phyloP scores from a whole-genome alignment of 2,113 vertebrate genomes.

The Erythrolamprus reginae region DNA sequence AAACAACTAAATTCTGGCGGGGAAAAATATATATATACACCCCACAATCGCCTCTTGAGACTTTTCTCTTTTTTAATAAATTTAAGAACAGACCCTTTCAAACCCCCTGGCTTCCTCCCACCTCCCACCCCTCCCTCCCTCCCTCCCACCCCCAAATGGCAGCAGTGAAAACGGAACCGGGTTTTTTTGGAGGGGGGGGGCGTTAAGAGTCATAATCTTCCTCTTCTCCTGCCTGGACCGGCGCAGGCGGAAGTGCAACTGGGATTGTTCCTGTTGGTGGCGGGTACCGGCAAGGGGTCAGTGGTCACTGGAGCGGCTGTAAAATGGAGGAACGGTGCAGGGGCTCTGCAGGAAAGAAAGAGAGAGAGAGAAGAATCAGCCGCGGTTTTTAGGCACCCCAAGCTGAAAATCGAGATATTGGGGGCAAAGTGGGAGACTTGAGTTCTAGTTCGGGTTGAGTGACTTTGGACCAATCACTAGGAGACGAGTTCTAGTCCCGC shows the following conservation, averaged over 20 bases:
- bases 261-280: conserved; percentile 16
- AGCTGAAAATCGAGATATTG: neutral
- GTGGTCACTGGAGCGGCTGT: conserved; percentile 23
- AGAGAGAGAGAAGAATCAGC: neutral
- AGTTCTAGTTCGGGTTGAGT: neutral
- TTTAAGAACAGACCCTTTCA: conserved; percentile 53
- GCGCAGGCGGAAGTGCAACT: conserved; percentile 54
- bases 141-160: conserved; percentile 29
- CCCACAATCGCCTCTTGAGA: neutral
- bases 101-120: neutral
- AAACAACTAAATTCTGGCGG: no score
- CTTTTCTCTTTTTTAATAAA: conserved; percentile 56
- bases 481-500: no score
- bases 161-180: conserved; percentile 42
- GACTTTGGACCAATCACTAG: no score
- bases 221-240: conserved; percentile 67
- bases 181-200: conserved; percentile 24
- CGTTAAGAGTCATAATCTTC: conserved; percentile 91
- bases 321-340: conserved; percentile 60
- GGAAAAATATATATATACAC: no score
- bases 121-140: conserved; percentile 5
- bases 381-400: neutral
- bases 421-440: neutral
- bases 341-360: conserved; percentile 48
- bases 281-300: conserved; percentile 47